Evolutionary conservation across 2,797 vertebrate species (phyloP), one percentile per base, ranked within the genome.

Genomic region (Manis pentadactyla): DNA sequence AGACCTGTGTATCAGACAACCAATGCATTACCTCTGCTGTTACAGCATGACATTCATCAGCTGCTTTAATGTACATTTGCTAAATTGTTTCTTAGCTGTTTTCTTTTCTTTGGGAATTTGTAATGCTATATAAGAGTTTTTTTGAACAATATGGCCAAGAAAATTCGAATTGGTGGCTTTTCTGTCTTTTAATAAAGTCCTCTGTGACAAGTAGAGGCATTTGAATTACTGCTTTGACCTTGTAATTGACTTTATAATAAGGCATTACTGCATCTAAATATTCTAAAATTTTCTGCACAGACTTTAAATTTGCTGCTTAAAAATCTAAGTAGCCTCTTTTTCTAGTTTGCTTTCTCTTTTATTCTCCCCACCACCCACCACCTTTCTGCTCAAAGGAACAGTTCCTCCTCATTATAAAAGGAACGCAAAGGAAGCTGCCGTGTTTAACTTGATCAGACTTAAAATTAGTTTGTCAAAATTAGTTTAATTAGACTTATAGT

Each of bases 141-240:
- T 57, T 81, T 63, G 42, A 90, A 83, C 6, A 34, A 2, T 94
- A 25, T 31, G 69, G 57, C 74, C n/a, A 53, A 79, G 34, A 89
- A 64, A 86, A 90, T 89, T 90, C 75, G 59, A 94, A 85, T 87
- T 14, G 59, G 55, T 83, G 57, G 68, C 31, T 75, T 85, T 90
- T 71, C 29, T 61, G 29, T 68, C 29, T 59, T 89, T 75, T 61
- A 53, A 69, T 93, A 66, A 64, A 19, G 34, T 53, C 11, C 2
- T 90, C 64, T 79, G 69, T 75, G 85, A 17, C 87, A 96, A 61
- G 61, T 77, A 64, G 66, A 87, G 55, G 12, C 61, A 87, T 94
- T 93, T 74, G n/a, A 46, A 68, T 93, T 86, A 92, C 61, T 78
- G 25, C n/a, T 63, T 27, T 89, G 63, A 92, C 68, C 37, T 78